Evolutionary conservation across 2,797 vertebrate species (phyloP), one percentile per base, ranked within the genome.

Genomic region (Paguma larvata): DNA sequence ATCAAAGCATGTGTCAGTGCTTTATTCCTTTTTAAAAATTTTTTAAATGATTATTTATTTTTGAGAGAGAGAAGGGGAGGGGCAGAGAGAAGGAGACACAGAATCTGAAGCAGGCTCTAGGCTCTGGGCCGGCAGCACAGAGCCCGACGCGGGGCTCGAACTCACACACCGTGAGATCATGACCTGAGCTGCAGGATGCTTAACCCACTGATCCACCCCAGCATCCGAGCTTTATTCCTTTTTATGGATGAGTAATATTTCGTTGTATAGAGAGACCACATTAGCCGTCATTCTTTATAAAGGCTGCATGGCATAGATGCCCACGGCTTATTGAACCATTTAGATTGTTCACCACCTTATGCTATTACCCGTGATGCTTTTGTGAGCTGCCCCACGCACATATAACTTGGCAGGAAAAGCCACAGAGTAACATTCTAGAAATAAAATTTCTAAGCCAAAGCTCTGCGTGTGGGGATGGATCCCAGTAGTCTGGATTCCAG

Each of bases 1-100:
- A 5, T 46, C 48, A 18, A 12, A n/a, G 34, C 67, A 3, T 1
- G 1, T 2, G 3, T 30, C 11, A 6, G 14, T 12, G 4, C 41
- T 75, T 62, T 11, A 10, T 59, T 82, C 41, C 10, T n/a, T 23
- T 23, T 38, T 23, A 21, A 23, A 59, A 59, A 59, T 0, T 10
- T 23, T 59, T 59, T 4, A 59, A 59, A 23, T 59, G 56, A 23
- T 59, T 59, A 16, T 51, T 18, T 53, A 8, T 23, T 59, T 59
- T 59, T 23, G 56, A 59, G 21, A 59, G 56, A 59, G 56, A 59
- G 56, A 59, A 59, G 56, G 2, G 56, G 56, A 9, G 21, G 56
- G 21, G 21, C 56, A 59, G 56, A 59, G 56, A 59, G 56, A 59
- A 21, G 21, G 7, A 59, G 21, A 59, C 56, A 23, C 56, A 59